These are phyloP conservation scores for Nasonia oneida DNA, from an alignment of 2,888 invertebrate genomes.

Conservation along the genomic window DNA sequence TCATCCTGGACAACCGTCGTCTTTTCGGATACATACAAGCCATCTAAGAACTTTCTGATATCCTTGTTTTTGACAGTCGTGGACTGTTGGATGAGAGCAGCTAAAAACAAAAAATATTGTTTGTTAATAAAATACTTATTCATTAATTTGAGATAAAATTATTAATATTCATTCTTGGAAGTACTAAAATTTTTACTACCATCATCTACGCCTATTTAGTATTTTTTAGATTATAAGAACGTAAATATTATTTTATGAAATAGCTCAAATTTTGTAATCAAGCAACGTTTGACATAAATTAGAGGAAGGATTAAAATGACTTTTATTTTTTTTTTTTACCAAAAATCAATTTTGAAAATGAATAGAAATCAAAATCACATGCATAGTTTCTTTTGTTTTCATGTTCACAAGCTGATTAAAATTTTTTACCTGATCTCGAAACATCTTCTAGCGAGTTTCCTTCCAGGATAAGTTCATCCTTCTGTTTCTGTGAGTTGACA, in stretches of 20 bases:
- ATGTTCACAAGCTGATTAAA: neutral
- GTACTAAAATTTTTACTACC: too few relatives aligned
- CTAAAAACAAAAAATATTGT: constrained; percentile 80
- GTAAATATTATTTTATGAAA: too few relatives aligned
- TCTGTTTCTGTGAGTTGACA: constrained; percentile 94
- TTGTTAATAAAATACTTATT: neutral
- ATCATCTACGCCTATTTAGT: too few relatives aligned
- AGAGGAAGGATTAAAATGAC: too few relatives aligned
- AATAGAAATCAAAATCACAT: neutral
- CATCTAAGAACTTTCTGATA: constrained; percentile 99
- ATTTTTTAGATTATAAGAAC: too few relatives aligned
- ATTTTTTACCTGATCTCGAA: constrained; percentile 90
- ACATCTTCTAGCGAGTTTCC: constrained; percentile 97
- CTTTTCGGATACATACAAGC: constrained; percentile 99
- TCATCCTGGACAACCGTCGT: constrained; percentile 92
- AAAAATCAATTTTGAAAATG: neutral
- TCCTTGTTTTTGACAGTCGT: constrained; percentile 99
- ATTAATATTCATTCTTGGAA: neutral
- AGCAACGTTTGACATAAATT: too few relatives aligned
- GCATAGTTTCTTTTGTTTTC: neutral
- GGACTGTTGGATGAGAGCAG: constrained; percentile 99
- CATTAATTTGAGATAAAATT: neutral
- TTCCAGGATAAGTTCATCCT: constrained; percentile 98
- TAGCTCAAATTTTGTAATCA: too few relatives aligned
- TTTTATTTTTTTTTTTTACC: neutral